These are phyloP conservation scores for Drosophila emarginata DNA, from an alignment of 2,888 invertebrate species.

Conservation along the genomic window DNA sequence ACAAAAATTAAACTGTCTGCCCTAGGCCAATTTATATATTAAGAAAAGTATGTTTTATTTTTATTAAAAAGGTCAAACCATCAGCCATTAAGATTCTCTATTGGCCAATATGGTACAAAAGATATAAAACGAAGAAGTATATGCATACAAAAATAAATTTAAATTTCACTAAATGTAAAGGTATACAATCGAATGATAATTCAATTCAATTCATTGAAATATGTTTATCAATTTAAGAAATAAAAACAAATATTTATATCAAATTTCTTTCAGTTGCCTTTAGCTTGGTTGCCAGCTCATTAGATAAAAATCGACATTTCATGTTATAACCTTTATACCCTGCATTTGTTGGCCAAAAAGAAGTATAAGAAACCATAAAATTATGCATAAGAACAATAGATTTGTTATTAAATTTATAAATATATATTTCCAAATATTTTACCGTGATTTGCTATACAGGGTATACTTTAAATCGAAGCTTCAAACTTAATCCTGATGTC, in stretches of 20 bases:
- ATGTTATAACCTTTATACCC: slow-evolving; percentile 48
- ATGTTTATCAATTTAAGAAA: background rate
- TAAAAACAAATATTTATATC: background rate
- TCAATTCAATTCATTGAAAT: background rate
- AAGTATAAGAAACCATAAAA: background rate
- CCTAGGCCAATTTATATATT: background rate
- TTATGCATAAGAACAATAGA: too few species aligned
- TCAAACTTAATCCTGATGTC: background rate
- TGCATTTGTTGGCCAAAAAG: background rate
- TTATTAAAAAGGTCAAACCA: background rate
- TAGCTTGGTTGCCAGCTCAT: slow-evolving; percentile 33
- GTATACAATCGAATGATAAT: too few species aligned
- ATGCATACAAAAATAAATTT: too few species aligned
- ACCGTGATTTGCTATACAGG: background rate
- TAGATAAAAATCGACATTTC: slow-evolving; percentile 58
- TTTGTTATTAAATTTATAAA: too few species aligned
- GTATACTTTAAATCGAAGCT: background rate
- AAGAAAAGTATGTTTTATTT: background rate
- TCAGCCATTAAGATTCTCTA: background rate
- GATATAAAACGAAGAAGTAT: background rate
- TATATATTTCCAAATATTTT: too few species aligned
- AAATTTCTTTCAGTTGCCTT: slow-evolving; percentile 1
- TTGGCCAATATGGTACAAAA: background rate
- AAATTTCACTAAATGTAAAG: too few species aligned
- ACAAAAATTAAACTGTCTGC: background rate